Evolutionary conservation across 2,113 vertebrate genomes (phyloP).

Genomic region (Tympanuchus pallidicinctus): DNA sequence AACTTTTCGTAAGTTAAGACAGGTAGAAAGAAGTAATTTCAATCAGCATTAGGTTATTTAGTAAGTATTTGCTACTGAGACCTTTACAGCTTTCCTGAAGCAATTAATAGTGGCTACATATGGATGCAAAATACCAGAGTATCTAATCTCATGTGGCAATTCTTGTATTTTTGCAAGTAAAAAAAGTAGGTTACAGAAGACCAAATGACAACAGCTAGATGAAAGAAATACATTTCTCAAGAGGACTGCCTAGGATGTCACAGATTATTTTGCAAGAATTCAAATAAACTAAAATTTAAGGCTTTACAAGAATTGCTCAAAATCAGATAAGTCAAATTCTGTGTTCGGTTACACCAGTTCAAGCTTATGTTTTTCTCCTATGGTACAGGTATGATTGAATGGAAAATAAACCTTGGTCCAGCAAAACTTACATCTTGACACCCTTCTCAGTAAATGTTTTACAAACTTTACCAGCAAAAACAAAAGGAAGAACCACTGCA

Average conservation of each 20-base stretch:
- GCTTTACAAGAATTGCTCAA: not conserved
- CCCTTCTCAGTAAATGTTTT: not conserved
- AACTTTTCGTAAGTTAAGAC: not conserved
- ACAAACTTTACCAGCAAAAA: not conserved
- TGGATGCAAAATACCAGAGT: not conserved
- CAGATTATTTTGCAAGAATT: not conserved
- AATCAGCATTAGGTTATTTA: not conserved
- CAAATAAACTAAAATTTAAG: not conserved
- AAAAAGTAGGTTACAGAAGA: not conserved
- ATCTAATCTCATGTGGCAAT: not conserved
- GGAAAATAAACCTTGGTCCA: not conserved
- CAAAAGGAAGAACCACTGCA: not conserved
- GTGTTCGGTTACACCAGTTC: not conserved
- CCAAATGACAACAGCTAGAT: not conserved
- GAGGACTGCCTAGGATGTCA: not conserved
- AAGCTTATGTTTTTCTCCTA: not conserved
- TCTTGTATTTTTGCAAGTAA: not conserved
- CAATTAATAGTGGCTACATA: not conserved
- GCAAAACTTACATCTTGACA: not conserved
- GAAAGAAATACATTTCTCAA: not conserved
- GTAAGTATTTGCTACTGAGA: not conserved
- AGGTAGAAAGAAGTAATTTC: not conserved
- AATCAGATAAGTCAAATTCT: not conserved
- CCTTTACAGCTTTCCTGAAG: not conserved
- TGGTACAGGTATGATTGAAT: not conserved